Evolutionary conservation across 2,113 vertebrate genomes (phyloP).

Genomic region (Coreoperca whiteheadi): DNA sequence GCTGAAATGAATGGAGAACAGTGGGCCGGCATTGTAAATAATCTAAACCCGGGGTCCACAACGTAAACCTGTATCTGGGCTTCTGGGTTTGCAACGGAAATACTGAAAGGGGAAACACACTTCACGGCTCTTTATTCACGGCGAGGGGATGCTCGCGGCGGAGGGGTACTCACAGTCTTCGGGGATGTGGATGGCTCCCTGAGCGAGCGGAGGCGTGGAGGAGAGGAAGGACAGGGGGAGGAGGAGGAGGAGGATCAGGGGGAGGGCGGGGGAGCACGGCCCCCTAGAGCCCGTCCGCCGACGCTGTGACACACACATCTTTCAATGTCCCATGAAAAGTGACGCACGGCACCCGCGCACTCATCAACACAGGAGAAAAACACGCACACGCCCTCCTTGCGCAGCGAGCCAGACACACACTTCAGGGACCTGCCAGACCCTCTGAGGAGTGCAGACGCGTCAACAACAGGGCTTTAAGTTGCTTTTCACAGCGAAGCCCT

Average conservation of each 20-base stretch:
- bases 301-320: constrained; percentile 77
- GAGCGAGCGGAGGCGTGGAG: constrained; percentile 46
- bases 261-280: constrained; percentile 31
- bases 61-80: not conserved
- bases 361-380: constrained; percentile 61
- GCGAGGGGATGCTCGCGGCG: not conserved
- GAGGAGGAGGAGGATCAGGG: constrained; percentile 62
- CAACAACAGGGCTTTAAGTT: constrained; percentile 12
- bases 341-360: constrained; percentile 53
- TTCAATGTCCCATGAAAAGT: constrained; percentile 82
- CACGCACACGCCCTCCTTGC: constrained; percentile 21
- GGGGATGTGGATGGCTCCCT: constrained; percentile 78
- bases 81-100: not conserved
- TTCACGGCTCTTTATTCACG: not conserved
- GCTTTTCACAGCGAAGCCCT: constrained; percentile 1
- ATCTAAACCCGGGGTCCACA: not conserved
- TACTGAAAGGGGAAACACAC: too few species aligned
- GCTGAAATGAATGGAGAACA: too few species aligned
- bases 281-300: constrained; percentile 68
- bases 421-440: constrained; percentile 29
- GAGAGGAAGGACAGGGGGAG: constrained; percentile 64
- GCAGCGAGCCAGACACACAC: constrained; percentile 36
- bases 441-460: constrained; percentile 9
- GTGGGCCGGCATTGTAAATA: not conserved
- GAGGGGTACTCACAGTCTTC: constrained; percentile 76